These are phyloP conservation scores for Emydocephalus ijimae DNA, from an alignment of 2,113 vertebrate species.

Conservation along the genomic window DNA sequence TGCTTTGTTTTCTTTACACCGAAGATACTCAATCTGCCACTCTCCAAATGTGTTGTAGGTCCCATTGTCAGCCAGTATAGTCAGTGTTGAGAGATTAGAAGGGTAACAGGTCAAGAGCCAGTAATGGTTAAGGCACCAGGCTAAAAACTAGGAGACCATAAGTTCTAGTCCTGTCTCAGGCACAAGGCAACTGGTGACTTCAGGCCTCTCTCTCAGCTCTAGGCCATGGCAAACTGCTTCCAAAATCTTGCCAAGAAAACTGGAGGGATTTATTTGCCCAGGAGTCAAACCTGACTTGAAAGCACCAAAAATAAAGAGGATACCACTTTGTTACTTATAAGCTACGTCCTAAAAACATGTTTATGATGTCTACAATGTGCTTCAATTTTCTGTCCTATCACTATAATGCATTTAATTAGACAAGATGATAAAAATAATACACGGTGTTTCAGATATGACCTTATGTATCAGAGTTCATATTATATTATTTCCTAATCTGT, in stretches of 20 bases:
- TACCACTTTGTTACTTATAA: neutral
- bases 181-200: neutral
- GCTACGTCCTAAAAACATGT: neutral
- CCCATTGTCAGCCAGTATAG: neutral
- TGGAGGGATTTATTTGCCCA: neutral
- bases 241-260: neutral
- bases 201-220: neutral
- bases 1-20: neutral
- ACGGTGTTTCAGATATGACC: neutral
- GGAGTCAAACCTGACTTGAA: neutral
- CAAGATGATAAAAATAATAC: neutral
- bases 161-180: neutral
- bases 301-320: neutral
- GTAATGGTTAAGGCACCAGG: neutral
- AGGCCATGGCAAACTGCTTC: neutral
- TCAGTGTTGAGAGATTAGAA: neutral
- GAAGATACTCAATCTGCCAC: neutral
- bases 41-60: neutral
- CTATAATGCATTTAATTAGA: neutral
- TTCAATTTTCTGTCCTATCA: neutral
- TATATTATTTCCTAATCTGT: neutral
- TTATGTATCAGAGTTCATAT: neutral
- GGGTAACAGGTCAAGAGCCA: neutral
- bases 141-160: neutral
- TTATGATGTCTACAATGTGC: neutral